Percentiles rank a stretch among this genome's conserved stretches.
phyloP scores from a whole-genome alignment of 2,888 invertebrate species.

The Cyclophora punctaria region DNA sequence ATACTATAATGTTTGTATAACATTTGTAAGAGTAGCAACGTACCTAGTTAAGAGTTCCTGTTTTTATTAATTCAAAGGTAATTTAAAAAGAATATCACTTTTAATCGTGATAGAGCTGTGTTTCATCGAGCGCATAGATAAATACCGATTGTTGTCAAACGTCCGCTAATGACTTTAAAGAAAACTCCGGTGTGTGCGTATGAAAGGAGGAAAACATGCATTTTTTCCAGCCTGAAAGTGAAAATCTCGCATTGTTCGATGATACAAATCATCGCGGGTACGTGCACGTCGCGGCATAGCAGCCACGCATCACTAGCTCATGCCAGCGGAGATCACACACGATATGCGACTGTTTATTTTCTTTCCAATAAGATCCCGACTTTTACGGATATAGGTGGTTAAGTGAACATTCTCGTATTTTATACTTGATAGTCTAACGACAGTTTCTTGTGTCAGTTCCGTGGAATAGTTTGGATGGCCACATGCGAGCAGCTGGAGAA shows the following conservation, averaged over 20 bases:
- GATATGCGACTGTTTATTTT: slow-evolving; percentile 18
- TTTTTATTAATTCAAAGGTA: no score
- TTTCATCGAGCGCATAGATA: no score
- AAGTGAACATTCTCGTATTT: slow-evolving; percentile 48
- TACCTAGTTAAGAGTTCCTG: no score
- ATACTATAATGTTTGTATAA: no score
- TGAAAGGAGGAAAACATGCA: slow-evolving; percentile 10
- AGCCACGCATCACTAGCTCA: slow-evolving; percentile 38
- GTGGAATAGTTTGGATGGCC: slow-evolving; percentile 63
- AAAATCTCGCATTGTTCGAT: slow-evolving; percentile 44
- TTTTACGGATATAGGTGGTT: slow-evolving; percentile 31
- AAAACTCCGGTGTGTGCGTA: slow-evolving; percentile 16
- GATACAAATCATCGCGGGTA: slow-evolving; percentile 28
- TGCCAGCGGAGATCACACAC: slow-evolving; percentile 26
- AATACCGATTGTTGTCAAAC: no score
- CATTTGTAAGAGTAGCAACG: no score
- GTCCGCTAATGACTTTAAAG: not conserved
- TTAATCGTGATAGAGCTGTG: no score
- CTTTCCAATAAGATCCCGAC: slow-evolving; percentile 33
- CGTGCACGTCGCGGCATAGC: slow-evolving; percentile 27
- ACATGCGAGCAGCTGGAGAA: slow-evolving; percentile 59
- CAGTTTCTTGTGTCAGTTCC: slow-evolving; percentile 66
- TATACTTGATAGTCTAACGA: slow-evolving; percentile 59
- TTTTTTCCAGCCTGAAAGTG: slow-evolving; percentile 52
- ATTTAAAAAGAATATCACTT: no score